Percentiles rank a stretch among this genome's conserved stretches.
Conservation (phyloP, 1,140 invertebrate species). For the Harpegnathos saltator region DNA sequence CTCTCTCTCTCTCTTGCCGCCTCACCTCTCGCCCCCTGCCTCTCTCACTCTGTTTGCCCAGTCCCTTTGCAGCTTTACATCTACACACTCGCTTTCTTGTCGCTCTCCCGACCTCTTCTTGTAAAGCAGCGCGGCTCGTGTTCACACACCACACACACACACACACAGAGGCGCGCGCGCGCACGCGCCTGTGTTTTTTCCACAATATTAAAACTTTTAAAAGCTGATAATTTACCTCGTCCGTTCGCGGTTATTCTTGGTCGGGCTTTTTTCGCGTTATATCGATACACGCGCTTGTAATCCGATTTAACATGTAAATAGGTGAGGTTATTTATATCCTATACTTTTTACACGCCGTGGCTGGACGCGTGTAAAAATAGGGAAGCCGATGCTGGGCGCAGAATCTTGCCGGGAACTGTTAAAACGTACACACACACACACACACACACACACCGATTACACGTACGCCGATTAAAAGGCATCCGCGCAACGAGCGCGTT, state of each 20-base stretch:
- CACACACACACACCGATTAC: neutral
- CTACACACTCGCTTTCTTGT: slow-evolving; percentile 2
- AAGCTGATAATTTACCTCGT: slow-evolving; percentile 60
- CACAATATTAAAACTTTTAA: slow-evolving; percentile 38
- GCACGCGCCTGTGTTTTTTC: neutral
- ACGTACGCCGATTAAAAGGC: slow-evolving; percentile 53
- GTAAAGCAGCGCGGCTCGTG: slow-evolving; percentile 19
- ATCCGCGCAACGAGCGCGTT: slow-evolving; percentile 52
- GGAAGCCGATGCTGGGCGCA: slow-evolving; percentile 42
- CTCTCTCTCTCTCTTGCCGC: slow-evolving; percentile 16
- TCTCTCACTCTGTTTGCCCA: neutral
- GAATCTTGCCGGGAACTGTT: slow-evolving; percentile 42
- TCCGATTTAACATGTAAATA: slow-evolving; percentile 60
- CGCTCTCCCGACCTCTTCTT: slow-evolving; percentile 11
- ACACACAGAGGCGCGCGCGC: too few species aligned
- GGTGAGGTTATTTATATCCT: slow-evolving; percentile 54
- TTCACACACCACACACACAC: too few species aligned
- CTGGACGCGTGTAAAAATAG: slow-evolving; percentile 59
- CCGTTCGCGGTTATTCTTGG: slow-evolving; percentile 43
- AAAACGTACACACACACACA: slow-evolving; percentile 3
- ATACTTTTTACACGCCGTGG: slow-evolving; percentile 56
- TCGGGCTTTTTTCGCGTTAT: slow-evolving; percentile 51
- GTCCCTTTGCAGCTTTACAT: neutral
- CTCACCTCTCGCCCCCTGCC: neutral
- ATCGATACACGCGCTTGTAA: slow-evolving; percentile 60